Percentiles rank a stretch among this genome's conserved stretches.
These are phyloP conservation scores for Paramisgurnus dabryanus DNA, from an alignment of 2,113 vertebrate species.

Conservation along the genomic window DNA sequence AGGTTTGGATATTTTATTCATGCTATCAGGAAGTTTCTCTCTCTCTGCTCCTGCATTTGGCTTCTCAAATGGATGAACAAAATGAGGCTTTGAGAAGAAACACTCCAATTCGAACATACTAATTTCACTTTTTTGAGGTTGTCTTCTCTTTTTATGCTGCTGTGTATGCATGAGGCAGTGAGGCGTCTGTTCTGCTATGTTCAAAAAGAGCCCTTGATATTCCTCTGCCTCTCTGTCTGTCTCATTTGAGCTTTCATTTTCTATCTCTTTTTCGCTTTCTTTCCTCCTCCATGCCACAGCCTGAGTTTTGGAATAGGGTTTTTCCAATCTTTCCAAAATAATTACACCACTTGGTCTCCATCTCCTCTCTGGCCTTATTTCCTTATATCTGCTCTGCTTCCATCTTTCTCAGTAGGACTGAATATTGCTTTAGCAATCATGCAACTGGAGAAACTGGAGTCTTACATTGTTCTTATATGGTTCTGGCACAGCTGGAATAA, in stretches of 20 bases:
- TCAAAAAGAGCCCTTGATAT: slow-evolving; percentile 19
- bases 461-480: slow-evolving; percentile 48
- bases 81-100: slow-evolving; percentile 35
- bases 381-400: slow-evolving; percentile 6
- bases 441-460: slow-evolving; percentile 25
- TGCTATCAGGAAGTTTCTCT: slow-evolving; percentile 28
- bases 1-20: slow-evolving; percentile 64
- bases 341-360: slow-evolving; percentile 48
- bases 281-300: slow-evolving; percentile 34
- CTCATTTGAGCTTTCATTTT: neutral
- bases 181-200: slow-evolving; percentile 37
- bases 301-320: slow-evolving; percentile 41
- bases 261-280: slow-evolving; percentile 45
- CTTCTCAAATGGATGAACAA: slow-evolving; percentile 41
- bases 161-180: slow-evolving; percentile 32
- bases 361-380: slow-evolving; percentile 24
- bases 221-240: slow-evolving; percentile 38
- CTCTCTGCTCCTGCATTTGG: slow-evolving; percentile 4
- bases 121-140: slow-evolving; percentile 28
- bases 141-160: neutral
- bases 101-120: slow-evolving; percentile 28
- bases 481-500: slow-evolving; percentile 26
- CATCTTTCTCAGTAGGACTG: slow-evolving; percentile 20
- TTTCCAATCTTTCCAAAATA: slow-evolving; percentile 56
- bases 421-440: slow-evolving; percentile 51